These are phyloP conservation scores for Sphaeramia orbicularis DNA, from an alignment of 2,797 vertebrate genomes.

Conservation along the genomic window DNA sequence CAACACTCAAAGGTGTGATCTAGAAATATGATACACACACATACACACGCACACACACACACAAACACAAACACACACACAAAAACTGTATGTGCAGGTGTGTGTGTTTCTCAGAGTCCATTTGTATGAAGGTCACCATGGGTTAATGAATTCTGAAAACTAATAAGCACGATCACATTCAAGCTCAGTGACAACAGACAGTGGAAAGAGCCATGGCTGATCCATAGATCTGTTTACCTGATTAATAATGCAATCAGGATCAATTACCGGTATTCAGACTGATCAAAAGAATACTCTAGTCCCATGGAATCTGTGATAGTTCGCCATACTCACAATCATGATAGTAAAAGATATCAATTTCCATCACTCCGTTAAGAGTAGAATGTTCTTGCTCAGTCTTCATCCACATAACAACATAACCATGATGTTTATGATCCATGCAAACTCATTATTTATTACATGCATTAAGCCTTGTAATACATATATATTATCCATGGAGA, in stretches of 20 bases:
- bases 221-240: conserved; percentile 84
- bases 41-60: neutral
- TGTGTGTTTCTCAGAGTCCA: conserved; percentile 41
- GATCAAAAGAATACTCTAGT: conserved; percentile 70
- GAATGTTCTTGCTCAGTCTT: neutral
- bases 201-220: conserved; percentile 78
- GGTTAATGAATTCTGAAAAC: conserved; percentile 83
- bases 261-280: conserved; percentile 75
- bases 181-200: conserved; percentile 77
- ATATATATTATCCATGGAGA: neutral
- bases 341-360: conserved; percentile 9
- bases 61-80: conserved; percentile 10
- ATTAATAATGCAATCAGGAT: conserved; percentile 80
- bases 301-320: conserved; percentile 43
- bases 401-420: neutral
- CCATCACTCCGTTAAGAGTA: conserved; percentile 16
- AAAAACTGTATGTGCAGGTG: conserved; percentile 26
- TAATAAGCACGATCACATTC: conserved; percentile 74
- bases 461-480: neutral
- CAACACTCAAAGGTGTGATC: conserved; percentile 26
- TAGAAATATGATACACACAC: conserved; percentile 46
- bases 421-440: too few relatives aligned
- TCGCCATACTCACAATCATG: conserved; percentile 14
- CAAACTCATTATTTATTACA: too few relatives aligned
- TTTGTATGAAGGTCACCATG: conserved; percentile 69